A percentile compares a stretch with the other conserved stretches of the same genome.
These are phyloP conservation scores for Meleagris gallopavo DNA, from an alignment of 2,113 vertebrate species.

Conservation along the genomic window DNA sequence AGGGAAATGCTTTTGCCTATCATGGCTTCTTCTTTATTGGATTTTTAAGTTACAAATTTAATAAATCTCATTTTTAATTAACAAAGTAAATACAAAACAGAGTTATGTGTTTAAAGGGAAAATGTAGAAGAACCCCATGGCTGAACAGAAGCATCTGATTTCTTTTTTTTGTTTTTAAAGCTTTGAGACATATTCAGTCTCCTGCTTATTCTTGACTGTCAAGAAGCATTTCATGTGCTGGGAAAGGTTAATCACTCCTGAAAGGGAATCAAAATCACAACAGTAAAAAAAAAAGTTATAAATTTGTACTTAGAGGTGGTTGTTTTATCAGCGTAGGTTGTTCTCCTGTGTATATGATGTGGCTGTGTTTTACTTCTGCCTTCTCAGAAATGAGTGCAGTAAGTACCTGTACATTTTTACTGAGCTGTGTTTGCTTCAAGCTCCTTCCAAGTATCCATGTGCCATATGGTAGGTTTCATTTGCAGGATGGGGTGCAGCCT, in stretches of 20 bases:
- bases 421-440: background rate
- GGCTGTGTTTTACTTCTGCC: background rate
- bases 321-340: background rate
- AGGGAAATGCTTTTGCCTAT: slow-evolving; percentile 33
- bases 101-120: slow-evolving; percentile 14
- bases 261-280: slow-evolving; percentile 39
- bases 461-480: background rate
- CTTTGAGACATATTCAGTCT: slow-evolving; percentile 24
- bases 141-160: background rate
- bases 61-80: slow-evolving; percentile 63
- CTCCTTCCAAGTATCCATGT: background rate
- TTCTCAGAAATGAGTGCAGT: background rate
- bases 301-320: slow-evolving; percentile 1
- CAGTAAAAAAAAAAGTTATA: background rate
- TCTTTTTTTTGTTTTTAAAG: background rate
- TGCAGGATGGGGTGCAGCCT: background rate
- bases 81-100: slow-evolving; percentile 48
- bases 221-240: slow-evolving; percentile 21
- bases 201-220: slow-evolving; percentile 46
- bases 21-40: slow-evolving; percentile 42
- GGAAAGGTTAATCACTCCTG: slow-evolving; percentile 53
- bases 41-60: slow-evolving; percentile 61
- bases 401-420: background rate
- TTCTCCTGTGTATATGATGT: slow-evolving; percentile 11
- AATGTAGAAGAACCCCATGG: background rate